A percentile compares a stretch with the other conserved stretches of the same genome.
These are phyloP conservation scores for Halocynthia aurantium DNA, from an alignment of 23 tunicate species.

Conservation along the genomic window DNA sequence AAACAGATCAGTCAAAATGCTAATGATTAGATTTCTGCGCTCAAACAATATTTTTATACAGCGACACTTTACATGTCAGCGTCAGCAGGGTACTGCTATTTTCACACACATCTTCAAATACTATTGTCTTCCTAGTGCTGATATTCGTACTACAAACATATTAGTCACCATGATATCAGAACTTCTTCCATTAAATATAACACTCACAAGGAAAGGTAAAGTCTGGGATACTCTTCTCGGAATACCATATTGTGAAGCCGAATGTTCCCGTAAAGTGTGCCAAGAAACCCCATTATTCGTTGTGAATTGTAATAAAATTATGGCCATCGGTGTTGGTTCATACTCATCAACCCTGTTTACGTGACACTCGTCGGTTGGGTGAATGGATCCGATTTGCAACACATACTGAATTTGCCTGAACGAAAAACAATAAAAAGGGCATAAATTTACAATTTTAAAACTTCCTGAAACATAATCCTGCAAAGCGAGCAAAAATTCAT, in stretches of 20 bases:
- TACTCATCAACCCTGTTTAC: slow-evolving; percentile 23
- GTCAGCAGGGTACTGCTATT: no score
- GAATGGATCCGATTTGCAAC: slow-evolving; percentile 56
- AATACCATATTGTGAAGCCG: slow-evolving; percentile 28
- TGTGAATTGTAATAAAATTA: slow-evolving; percentile 60
- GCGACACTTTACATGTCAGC: no score
- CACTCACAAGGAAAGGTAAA: slow-evolving; percentile 11
- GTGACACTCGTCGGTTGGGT: slow-evolving; percentile 31
- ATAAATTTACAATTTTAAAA: no score
- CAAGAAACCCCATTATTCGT: slow-evolving; percentile 78
- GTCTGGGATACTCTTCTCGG: slow-evolving; percentile 49
- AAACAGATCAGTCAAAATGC: no score
- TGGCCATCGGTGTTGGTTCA: slow-evolving; percentile 11
- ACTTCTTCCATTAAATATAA: neutral
- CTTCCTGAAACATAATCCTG: no score
- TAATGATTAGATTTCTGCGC: no score
- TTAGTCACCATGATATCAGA: no score
- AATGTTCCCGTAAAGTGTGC: slow-evolving; percentile 62
- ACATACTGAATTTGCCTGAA: slow-evolving; percentile 76
- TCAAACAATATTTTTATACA: no score
- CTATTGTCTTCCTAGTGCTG: no score
- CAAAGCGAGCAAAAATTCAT: neutral
- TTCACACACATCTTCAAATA: no score
- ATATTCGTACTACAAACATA: no score
- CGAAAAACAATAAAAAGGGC: neutral